Evolutionary conservation across 64 coral and sea anemone species (phyloP).

Genomic region (Montipora capricornis): DNA sequence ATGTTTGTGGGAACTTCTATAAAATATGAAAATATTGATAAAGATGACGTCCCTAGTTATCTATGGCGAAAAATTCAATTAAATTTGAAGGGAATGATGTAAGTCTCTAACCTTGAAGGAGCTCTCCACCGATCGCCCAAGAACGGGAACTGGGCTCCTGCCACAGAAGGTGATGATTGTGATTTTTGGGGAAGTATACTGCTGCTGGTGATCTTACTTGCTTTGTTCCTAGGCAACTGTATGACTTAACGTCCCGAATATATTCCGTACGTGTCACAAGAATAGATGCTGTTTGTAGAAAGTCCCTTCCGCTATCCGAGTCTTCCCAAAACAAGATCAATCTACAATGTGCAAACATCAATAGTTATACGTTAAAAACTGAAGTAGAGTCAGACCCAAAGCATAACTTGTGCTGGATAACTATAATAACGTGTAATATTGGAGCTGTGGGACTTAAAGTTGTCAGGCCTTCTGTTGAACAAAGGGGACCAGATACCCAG

Average conservation of each 20-base stretch:
- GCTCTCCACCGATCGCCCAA: conserved; percentile 82
- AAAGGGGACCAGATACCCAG: no score
- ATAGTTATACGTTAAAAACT: no score
- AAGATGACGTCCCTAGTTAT: background rate
- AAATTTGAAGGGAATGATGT: background rate
- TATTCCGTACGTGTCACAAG: conserved; percentile 28
- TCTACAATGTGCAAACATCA: background rate
- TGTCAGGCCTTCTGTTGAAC: no score
- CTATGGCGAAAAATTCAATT: background rate
- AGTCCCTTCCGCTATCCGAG: conserved; percentile 50
- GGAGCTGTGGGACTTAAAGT: no score
- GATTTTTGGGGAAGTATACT: conserved; percentile 57
- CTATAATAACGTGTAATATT: no score
- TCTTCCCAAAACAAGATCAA: conserved; percentile 91
- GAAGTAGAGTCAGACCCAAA: no score
- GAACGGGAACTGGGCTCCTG: conserved; percentile 57
- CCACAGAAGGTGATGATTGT: conserved; percentile 80
- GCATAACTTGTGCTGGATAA: no score
- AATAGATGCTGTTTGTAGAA: conserved; percentile 48
- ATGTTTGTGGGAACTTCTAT: no score
- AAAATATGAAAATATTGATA: no score
- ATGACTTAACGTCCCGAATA: conserved; percentile 23
- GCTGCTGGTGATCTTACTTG: conserved; percentile 68
- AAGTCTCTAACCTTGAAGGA: conserved; percentile 45
- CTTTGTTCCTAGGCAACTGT: conserved; percentile 49